These are phyloP conservation scores for Carollia perspicillata DNA, from an alignment of 2,113 vertebrate species.

Conservation along the genomic window DNA sequence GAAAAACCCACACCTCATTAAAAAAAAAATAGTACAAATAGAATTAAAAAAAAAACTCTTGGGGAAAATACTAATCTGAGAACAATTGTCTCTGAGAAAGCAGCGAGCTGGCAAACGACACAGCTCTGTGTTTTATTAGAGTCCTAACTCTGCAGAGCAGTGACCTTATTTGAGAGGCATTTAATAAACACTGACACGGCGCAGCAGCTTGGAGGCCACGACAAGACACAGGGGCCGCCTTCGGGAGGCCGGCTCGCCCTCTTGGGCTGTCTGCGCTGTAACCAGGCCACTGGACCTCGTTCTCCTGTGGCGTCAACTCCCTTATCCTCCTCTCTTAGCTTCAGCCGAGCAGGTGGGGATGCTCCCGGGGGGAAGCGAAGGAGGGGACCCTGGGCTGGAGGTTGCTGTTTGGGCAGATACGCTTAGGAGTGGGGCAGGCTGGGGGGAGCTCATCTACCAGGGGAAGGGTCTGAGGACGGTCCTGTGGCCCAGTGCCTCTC, in stretches of 20 bases:
- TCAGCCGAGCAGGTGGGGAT: background rate
- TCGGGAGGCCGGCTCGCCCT: background rate
- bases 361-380: background rate
- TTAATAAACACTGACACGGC: constrained; percentile 52
- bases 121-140: constrained; percentile 76
- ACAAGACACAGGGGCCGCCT: background rate
- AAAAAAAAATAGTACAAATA: constrained; percentile 20
- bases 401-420: background rate
- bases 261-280: background rate
- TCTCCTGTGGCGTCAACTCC: background rate
- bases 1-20: constrained; percentile 44
- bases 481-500: background rate
- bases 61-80: constrained; percentile 65
- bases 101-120: constrained; percentile 64
- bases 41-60: constrained; percentile 23
- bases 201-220: background rate
- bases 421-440: background rate
- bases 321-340: background rate
- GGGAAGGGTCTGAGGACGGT: background rate
- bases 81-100: constrained; percentile 60
- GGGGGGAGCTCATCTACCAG: background rate
- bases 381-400: background rate
- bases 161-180: constrained; percentile 68
- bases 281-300: background rate
- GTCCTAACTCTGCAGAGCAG: constrained; percentile 59